Percentiles rank a stretch among this genome's conserved stretches.
These are phyloP conservation scores for Cossypha heuglini DNA, from an alignment of 2,797 vertebrate species.

Conservation along the genomic window DNA sequence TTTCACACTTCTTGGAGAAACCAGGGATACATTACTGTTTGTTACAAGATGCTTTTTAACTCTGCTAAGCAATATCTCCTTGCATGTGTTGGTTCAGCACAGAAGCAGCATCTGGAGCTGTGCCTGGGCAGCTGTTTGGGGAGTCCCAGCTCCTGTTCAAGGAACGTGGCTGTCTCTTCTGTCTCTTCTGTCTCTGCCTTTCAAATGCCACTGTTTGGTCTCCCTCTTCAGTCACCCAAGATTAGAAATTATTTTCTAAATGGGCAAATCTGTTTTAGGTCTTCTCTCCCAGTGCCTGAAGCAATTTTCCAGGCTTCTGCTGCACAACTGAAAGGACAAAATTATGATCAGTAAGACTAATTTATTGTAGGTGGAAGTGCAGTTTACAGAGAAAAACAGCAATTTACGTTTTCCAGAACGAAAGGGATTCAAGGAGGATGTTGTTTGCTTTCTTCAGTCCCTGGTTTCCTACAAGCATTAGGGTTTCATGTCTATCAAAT, in stretches of 20 bases:
- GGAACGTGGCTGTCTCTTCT: background rate
- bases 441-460: background rate
- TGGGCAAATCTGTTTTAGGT: background rate
- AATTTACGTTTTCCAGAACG: background rate
- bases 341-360: background rate
- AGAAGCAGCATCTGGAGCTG: background rate
- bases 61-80: background rate
- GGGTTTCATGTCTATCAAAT: background rate
- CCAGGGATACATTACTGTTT: accelerated
- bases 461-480: background rate
- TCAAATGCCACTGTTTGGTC: background rate
- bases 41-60: background rate
- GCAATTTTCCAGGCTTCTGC: background rate
- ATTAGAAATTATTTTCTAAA: background rate
- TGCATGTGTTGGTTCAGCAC: background rate
- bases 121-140: background rate
- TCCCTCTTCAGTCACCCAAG: background rate
- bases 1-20: background rate
- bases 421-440: background rate
- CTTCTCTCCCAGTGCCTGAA: background rate
- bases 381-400: background rate
- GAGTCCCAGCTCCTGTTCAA: background rate
- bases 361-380: background rate
- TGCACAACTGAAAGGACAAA: background rate
- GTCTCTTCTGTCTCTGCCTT: background rate